Percentiles rank a stretch among this genome's conserved stretches.
Conservation (phyloP, 2,797 vertebrate genomes). For the Amazonetta brasiliensis region DNA sequence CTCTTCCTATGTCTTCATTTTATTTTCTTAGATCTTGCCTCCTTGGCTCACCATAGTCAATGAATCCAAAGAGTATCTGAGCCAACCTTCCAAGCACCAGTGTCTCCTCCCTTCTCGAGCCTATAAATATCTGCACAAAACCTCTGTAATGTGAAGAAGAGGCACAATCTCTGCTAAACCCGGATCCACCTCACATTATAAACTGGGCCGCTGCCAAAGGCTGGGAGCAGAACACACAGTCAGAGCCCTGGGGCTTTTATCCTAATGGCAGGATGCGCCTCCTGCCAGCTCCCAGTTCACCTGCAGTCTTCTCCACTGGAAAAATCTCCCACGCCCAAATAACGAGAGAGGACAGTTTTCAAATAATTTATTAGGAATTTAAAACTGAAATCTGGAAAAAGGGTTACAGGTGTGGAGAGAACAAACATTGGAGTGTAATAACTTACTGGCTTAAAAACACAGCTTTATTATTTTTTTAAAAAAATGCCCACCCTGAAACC, state of each 20-base stretch:
- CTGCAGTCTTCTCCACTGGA: not conserved
- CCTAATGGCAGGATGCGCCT: not conserved
- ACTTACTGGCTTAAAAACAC: slow-evolving; percentile 86
- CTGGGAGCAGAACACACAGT: not conserved
- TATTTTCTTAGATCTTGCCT: not conserved
- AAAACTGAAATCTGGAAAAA: slow-evolving; percentile 91
- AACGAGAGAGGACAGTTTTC: slow-evolving; percentile 83
- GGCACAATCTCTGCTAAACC: not conserved
- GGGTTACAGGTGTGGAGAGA: slow-evolving; percentile 83
- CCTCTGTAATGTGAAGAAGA: not conserved
- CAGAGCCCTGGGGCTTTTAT: not conserved
- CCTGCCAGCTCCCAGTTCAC: not conserved
- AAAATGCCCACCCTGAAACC: slow-evolving; percentile 74
- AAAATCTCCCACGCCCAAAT: not conserved
- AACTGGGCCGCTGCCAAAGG: not conserved
- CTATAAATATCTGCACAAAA: not conserved
- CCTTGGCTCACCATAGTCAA: not conserved
- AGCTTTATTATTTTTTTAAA: slow-evolving; percentile 81
- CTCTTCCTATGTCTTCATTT: not conserved
- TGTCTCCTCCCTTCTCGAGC: not conserved
- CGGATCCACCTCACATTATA: not conserved
- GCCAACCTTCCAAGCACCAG: not conserved
- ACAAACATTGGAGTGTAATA: slow-evolving; percentile 81
- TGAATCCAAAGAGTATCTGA: not conserved
- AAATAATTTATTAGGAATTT: slow-evolving; percentile 99